Base-by-base conservation (phyloP, 1,140 invertebrate genomes). In the Mizuhopecten yessoensis region DNA sequence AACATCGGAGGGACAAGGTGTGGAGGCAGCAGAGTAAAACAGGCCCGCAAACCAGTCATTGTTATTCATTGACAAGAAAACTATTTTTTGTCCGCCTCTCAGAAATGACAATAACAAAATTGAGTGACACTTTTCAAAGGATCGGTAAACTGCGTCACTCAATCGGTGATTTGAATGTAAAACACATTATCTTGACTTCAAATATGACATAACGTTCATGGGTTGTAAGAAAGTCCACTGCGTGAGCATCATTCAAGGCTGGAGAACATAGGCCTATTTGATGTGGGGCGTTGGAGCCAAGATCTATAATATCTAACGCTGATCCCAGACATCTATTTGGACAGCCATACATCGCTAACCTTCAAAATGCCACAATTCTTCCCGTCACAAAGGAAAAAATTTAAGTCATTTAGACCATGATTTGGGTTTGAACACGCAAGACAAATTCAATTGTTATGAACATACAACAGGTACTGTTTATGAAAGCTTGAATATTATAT, bases 41-140 rank as follows among this genome's bases (percentile, higher is more conserved):
- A 29, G 57, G 57, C 57, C 57, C 11, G 20, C 29, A 75, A 75
- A 75, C 57, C 23, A 29, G 23, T 5, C n/a, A 75, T 75, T 75
- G 57, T 75, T 75, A n/a, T n/a, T 75, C 57, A 75, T 75, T 75
- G 57, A 75, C n/a, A 75, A 75, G 57, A 75, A 75, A 75, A 75
- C 57, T 29, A 3, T 2, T 75, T 75, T 75, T 75, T 75, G 57
- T 75, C n/a, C 29, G 57, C 57, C 57, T 75, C 57, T 75, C 57
- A 75, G 29, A 75, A 75, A 75, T 75, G 57, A 75, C 57, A 75
- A 75, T 75, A 75, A 29, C 57, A 75, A 75, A 75, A 75, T 75
- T 75, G 57, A 75, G 57, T 75, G 57, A 75, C 57, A 75, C 57
- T 75, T 75, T 75, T 75, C 29, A 75, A 75, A 75, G 57, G 57